phyloP scores from a whole-genome alignment of 37 sponge, comb jelly and placozoan species.

The Chondrilla cf. caribensis region DNA sequence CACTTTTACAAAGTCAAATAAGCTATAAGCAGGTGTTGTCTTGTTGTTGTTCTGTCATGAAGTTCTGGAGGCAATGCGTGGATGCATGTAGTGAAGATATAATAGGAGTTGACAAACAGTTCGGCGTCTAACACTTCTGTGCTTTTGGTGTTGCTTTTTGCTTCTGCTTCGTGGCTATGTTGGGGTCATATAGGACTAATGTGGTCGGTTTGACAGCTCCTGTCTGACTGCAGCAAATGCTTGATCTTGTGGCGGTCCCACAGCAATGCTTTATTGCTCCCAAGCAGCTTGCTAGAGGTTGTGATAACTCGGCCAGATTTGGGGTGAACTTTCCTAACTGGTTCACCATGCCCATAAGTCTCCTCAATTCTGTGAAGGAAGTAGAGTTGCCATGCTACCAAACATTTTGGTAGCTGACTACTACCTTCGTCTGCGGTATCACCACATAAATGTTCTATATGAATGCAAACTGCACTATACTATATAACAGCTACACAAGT shows the following conservation, averaged over 20 bases:
- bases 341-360: constrained; percentile 61
- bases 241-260: constrained; percentile 27
- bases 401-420: no score
- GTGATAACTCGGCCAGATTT: constrained; percentile 24
- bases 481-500: no score
- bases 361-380: constrained; percentile 20
- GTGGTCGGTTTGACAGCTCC: constrained; percentile 40
- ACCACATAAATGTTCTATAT: no score
- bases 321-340: constrained; percentile 47
- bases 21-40: constrained; percentile 16
- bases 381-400: no score
- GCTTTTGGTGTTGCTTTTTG: no score
- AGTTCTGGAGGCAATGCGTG: background rate
- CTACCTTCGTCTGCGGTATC: no score
- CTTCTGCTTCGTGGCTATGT: constrained; percentile 16
- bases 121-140: constrained; percentile 5
- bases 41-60: constrained; percentile 5
- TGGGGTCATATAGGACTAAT: constrained; percentile 39
- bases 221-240: constrained; percentile 28
- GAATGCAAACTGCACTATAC: no score
- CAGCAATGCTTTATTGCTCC: no score
- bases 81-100: constrained; percentile 23
- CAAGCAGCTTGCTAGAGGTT: constrained; percentile 28
- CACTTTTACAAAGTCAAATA: constrained; percentile 18
- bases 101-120: background rate